phyloP scores from a whole-genome alignment of 2,113 vertebrate species.

The Phaethon lepturus region DNA sequence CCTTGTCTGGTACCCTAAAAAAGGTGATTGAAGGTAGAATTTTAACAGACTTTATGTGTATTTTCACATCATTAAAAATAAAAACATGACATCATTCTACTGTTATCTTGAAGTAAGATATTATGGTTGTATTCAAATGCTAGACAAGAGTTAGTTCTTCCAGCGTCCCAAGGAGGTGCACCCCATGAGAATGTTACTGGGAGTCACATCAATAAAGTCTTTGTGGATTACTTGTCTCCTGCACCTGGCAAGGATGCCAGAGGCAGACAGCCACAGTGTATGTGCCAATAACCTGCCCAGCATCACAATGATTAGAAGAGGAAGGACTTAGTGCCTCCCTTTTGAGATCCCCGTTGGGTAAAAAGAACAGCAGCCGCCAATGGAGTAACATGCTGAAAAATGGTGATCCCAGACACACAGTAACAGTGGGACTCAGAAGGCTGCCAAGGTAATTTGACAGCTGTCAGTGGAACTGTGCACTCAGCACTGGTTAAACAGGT shows the following conservation, averaged over 20 bases:
- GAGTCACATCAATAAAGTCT: neutral
- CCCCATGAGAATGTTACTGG: neutral
- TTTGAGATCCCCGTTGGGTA: neutral
- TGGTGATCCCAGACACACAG: neutral
- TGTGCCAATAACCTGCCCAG: neutral
- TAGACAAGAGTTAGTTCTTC: neutral
- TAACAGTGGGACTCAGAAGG: neutral
- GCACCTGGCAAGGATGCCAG: neutral
- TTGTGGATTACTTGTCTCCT: neutral
- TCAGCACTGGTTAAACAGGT: neutral
- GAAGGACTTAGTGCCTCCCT: neutral
- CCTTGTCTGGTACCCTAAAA: neutral
- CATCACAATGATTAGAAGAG: neutral
- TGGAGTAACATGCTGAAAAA: neutral
- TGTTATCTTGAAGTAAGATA: neutral
- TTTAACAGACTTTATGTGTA: neutral
- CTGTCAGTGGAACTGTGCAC: neutral
- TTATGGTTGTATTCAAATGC: neutral
- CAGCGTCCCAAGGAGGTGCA: neutral
- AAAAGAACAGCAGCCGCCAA: neutral
- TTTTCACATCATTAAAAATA: neutral
- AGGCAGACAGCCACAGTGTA: neutral
- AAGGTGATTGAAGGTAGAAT: neutral
- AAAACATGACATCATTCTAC: accelerated
- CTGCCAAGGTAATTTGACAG: neutral